phyloP scores from a whole-genome alignment of 2,797 vertebrate genomes.

The Eidolon dupreanum region DNA sequence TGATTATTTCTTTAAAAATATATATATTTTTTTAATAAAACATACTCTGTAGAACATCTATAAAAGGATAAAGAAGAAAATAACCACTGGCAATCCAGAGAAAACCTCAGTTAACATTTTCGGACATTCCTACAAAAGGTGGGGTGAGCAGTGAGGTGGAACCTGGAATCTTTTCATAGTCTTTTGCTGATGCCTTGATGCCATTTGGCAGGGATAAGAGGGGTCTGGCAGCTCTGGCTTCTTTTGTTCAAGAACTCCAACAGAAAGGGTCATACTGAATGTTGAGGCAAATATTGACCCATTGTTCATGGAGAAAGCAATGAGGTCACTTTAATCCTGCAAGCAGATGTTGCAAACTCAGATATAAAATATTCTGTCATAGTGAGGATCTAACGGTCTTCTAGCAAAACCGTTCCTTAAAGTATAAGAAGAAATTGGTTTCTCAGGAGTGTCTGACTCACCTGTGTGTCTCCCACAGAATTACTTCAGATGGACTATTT shows the following conservation, averaged over 20 bases:
- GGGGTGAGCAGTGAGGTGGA: not conserved
- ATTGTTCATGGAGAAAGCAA: not conserved
- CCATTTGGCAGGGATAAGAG: not conserved
- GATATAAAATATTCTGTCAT: not conserved
- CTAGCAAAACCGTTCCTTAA: not conserved
- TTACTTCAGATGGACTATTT: not conserved
- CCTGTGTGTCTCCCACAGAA: not conserved
- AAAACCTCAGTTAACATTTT: not conserved
- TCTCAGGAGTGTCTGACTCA: not conserved
- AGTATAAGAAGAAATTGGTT: not conserved
- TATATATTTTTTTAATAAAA: not conserved
- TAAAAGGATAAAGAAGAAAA: not conserved
- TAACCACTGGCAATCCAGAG: not conserved
- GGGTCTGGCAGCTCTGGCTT: not conserved
- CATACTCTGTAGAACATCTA: slow-evolving; percentile 23
- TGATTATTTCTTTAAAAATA: not conserved
- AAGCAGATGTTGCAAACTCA: not conserved
- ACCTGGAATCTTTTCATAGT: not conserved
- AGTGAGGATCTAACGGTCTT: not conserved
- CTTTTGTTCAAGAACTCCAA: not conserved
- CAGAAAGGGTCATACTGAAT: not conserved
- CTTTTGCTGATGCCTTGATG: not conserved
- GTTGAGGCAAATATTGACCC: not conserved
- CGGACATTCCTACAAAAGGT: not conserved
- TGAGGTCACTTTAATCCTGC: not conserved